phyloP scores from a whole-genome alignment of 2,113 vertebrate genomes.

The Neomonachus schauinslandi region DNA sequence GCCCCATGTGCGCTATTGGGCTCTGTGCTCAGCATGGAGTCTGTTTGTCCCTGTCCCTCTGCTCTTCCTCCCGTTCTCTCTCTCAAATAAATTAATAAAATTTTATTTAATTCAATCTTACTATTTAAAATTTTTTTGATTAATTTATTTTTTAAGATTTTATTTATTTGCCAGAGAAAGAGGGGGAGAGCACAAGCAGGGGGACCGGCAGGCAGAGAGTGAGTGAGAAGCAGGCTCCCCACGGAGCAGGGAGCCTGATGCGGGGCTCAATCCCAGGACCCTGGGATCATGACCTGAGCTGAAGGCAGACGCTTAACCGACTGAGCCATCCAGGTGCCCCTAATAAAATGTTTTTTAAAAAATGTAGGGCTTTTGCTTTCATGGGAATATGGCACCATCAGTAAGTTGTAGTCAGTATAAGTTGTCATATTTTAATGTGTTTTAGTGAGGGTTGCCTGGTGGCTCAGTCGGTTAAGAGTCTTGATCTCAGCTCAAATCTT shows the following conservation, averaged over 20 bases:
- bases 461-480: background rate
- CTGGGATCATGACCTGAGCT: too few relatives aligned
- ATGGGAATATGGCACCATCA: background rate
- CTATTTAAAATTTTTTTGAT: too few relatives aligned
- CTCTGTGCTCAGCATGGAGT: background rate
- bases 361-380: background rate
- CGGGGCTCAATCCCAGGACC: too few relatives aligned
- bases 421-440: background rate
- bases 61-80: background rate
- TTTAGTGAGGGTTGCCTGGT: background rate
- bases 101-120: too few relatives aligned
- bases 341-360: background rate
- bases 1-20: background rate
- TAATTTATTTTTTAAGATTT: too few relatives aligned
- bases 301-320: too few relatives aligned
- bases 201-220: too few relatives aligned
- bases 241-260: too few relatives aligned
- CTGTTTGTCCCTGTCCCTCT: background rate
- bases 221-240: too few relatives aligned
- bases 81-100: background rate
- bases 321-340: too few relatives aligned
- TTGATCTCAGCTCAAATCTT: background rate
- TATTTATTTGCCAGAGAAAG: too few relatives aligned
- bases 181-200: too few relatives aligned
- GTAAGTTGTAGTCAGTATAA: background rate